Percentiles rank a stretch among this genome's conserved stretches.
phyloP scores from a whole-genome alignment of 2,113 vertebrate genomes.

The Gallinago media region DNA sequence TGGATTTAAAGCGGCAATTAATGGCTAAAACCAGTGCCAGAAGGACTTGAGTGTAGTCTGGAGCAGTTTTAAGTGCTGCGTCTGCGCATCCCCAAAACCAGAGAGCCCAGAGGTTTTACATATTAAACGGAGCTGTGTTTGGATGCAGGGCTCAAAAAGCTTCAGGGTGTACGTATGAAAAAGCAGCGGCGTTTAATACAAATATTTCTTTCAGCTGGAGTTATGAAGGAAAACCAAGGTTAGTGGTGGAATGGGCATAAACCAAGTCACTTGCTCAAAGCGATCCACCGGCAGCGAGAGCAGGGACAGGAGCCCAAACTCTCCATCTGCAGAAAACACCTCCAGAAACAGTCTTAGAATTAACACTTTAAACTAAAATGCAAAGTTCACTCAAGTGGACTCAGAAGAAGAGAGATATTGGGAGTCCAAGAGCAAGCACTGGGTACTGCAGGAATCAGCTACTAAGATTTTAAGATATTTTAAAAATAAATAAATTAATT shows the following conservation, averaged over 20 bases:
- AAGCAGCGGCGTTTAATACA: neutral
- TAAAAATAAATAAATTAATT: neutral
- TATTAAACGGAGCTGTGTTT: neutral
- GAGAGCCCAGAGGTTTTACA: neutral
- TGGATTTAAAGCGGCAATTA: constrained; percentile 38
- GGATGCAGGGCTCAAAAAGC: neutral
- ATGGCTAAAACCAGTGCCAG: constrained; percentile 34
- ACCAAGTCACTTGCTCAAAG: neutral
- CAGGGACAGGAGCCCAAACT: neutral
- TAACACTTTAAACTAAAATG: neutral
- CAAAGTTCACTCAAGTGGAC: neutral
- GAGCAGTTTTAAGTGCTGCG: neutral
- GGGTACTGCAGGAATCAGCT: neutral
- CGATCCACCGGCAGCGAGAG: fast-evolving
- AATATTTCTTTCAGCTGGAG: neutral
- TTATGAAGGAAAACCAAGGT: neutral
- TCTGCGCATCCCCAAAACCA: neutral
- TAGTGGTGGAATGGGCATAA: neutral
- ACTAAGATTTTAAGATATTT: neutral
- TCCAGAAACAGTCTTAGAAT: neutral
- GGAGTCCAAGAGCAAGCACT: fast-evolving
- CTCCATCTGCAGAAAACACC: neutral
- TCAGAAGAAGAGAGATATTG: neutral
- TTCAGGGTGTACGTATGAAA: neutral
- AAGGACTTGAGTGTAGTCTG: neutral